These are phyloP conservation scores for Coptodon bakossiorum DNA, from an alignment of 2,113 vertebrate species.

Conservation along the genomic window DNA sequence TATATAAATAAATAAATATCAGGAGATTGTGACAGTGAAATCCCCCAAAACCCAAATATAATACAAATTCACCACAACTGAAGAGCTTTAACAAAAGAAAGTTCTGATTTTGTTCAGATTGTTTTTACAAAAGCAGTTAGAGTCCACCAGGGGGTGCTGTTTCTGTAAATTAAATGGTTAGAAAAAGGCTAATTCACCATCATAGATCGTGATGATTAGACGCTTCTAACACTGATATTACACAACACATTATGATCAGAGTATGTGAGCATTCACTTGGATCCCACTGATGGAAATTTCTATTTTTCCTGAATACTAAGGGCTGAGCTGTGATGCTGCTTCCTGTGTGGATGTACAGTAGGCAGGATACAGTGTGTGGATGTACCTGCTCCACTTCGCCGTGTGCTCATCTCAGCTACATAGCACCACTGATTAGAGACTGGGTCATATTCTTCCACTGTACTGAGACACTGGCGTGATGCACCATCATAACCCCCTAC, in stretches of 20 bases:
- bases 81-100: neutral
- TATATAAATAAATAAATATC: neutral
- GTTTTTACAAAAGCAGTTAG: accelerated
- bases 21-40: accelerated
- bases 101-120: neutral
- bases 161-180: neutral
- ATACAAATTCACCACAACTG: neutral
- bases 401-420: conserved; percentile 93
- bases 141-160: neutral
- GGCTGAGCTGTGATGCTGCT: neutral
- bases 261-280: accelerated
- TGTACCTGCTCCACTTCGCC: conserved; percentile 92
- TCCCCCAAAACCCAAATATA: neutral
- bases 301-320: accelerated
- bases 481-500: conserved; percentile 94
- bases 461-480: conserved; percentile 93
- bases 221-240: neutral
- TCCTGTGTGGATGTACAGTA: neutral
- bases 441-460: conserved; percentile 91
- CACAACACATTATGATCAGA: neutral
- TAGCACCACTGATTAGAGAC: conserved; percentile 87
- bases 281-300: neutral
- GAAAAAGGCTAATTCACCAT: neutral
- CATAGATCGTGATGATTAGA: neutral
- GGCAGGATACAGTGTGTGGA: neutral